Conservation (phyloP, 2,113 vertebrate species). For the Chroicocephalus ridibundus region DNA sequence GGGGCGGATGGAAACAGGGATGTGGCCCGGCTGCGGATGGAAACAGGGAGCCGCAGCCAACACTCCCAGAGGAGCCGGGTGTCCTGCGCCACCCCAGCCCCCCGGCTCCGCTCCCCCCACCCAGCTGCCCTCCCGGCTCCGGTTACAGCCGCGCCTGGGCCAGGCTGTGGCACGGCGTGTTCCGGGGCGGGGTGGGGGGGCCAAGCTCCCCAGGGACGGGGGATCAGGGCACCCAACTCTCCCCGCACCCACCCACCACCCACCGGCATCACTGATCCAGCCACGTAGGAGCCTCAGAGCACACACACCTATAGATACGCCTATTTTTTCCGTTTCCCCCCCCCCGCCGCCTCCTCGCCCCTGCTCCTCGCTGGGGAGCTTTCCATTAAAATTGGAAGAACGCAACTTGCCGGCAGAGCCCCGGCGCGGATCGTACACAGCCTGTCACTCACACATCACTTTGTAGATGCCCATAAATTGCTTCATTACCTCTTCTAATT, state of each 20-base stretch:
- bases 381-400: constrained; percentile 47
- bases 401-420: constrained; percentile 49
- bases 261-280: not conserved
- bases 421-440: constrained; percentile 49
- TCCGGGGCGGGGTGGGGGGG: not conserved
- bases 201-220: not conserved
- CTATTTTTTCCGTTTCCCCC: not conserved
- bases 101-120: not conserved
- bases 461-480: constrained; percentile 74
- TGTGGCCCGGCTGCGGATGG: not conserved
- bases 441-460: constrained; percentile 74
- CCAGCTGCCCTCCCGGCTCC: not conserved
- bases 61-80: not conserved
- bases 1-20: not conserved
- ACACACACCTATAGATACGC: not conserved
- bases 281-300: not conserved
- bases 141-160: not conserved
- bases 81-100: not conserved
- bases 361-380: not conserved
- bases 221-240: not conserved
- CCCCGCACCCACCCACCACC: not conserved
- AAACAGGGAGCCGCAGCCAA: not conserved
- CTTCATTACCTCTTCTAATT: constrained; percentile 76
- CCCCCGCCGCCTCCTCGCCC: too few relatives aligned
- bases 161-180: not conserved